Evolutionary conservation across 64 coral and sea anemone genomes (phyloP).

Genomic region (Dendronephthya gigantea): DNA sequence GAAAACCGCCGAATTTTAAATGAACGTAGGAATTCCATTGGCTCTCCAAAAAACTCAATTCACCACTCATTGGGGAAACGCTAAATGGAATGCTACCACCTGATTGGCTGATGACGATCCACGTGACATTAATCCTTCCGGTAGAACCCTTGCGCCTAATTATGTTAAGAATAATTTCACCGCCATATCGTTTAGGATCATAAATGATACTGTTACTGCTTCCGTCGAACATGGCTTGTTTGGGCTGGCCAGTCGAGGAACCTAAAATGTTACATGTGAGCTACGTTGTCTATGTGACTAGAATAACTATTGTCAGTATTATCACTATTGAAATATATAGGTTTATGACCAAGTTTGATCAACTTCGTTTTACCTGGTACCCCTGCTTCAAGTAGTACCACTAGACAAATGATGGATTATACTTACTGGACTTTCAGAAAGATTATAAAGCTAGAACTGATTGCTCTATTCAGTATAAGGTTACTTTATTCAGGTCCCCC

Average conservation of each 20-base stretch:
- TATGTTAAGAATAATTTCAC: neutral
- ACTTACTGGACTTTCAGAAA: too few relatives aligned
- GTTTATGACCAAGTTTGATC: too few relatives aligned
- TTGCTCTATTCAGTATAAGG: too few relatives aligned
- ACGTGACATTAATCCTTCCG: neutral
- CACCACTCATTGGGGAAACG: neutral
- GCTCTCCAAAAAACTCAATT: neutral
- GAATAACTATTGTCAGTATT: too few relatives aligned
- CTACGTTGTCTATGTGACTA: too few relatives aligned
- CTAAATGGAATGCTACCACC: neutral
- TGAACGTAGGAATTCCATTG: neutral
- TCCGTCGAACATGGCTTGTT: neutral
- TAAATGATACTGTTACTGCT: neutral
- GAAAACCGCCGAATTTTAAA: neutral
- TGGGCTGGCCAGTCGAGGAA: neutral
- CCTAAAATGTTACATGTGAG: too few relatives aligned
- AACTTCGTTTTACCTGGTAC: too few relatives aligned
- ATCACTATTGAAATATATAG: too few relatives aligned
- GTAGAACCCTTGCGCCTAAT: neutral
- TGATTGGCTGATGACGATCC: neutral
- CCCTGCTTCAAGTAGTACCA: too few relatives aligned
- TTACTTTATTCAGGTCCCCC: too few relatives aligned
- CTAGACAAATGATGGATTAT: too few relatives aligned
- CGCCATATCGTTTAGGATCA: neutral
- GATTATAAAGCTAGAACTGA: too few relatives aligned